phyloP scores from a whole-genome alignment of 1,140 invertebrate genomes.

The Drosophila azteca region DNA sequence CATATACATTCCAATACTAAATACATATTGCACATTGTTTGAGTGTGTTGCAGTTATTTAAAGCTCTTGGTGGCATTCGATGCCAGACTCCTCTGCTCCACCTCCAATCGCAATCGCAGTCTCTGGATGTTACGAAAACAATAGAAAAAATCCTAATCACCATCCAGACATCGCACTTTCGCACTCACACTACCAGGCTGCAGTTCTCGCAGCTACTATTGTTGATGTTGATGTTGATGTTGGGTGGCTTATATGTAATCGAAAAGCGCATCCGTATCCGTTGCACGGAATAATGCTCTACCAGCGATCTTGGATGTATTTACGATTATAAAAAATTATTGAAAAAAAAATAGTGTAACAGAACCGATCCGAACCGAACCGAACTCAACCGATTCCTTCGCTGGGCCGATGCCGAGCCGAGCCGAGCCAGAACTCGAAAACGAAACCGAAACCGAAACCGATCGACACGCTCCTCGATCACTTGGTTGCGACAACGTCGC shows the following conservation, averaged over 20 bases:
- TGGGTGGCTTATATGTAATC: slow-evolving; percentile 32
- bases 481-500: slow-evolving; percentile 65
- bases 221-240: slow-evolving; percentile 13
- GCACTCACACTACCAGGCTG: slow-evolving; percentile 31
- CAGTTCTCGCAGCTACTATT: neutral
- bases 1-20: slow-evolving; percentile 39
- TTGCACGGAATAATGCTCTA: slow-evolving; percentile 5
- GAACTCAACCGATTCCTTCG: neutral
- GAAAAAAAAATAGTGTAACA: neutral
- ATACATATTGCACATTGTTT: slow-evolving; percentile 63
- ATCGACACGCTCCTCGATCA: slow-evolving; percentile 33
- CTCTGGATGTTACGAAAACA: slow-evolving; percentile 59
- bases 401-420: neutral
- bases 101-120: slow-evolving; percentile 39
- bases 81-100: too few species aligned
- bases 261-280: slow-evolving; percentile 60
- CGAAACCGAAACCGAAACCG: slow-evolving; percentile 15
- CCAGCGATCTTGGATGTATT: neutral
- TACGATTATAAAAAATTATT: too few species aligned
- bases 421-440: slow-evolving; percentile 4
- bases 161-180: slow-evolving; percentile 74
- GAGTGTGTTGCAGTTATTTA: slow-evolving; percentile 50
- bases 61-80: slow-evolving; percentile 37
- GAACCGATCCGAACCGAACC: neutral
- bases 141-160: slow-evolving; percentile 67